These are phyloP conservation scores for Coptodon rendalli DNA, from an alignment of 2,113 vertebrate genomes.

Conservation along the genomic window DNA sequence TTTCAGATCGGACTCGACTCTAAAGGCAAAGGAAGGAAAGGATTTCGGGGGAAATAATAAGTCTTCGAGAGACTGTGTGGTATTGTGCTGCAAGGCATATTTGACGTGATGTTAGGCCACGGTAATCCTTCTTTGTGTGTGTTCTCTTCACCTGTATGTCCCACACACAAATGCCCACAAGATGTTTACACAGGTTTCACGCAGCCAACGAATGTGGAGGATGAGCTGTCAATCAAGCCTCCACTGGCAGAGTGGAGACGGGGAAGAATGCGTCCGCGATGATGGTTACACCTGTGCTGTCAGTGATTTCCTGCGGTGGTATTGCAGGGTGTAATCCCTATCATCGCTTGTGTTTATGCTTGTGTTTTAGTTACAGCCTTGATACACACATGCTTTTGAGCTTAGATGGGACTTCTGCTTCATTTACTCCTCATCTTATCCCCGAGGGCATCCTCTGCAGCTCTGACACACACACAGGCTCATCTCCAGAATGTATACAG, in stretches of 20 bases:
- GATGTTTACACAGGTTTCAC: constrained; percentile 58
- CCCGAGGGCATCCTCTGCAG: constrained; percentile 21
- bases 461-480: constrained; percentile 34
- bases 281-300: constrained; percentile 52
- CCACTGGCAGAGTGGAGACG: neutral
- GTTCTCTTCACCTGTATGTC: constrained; percentile 22
- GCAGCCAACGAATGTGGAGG: constrained; percentile 14
- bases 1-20: neutral
- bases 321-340: constrained; percentile 54
- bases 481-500: constrained; percentile 2
- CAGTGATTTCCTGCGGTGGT: constrained; percentile 43
- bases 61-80: neutral
- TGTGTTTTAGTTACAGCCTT: constrained; percentile 68
- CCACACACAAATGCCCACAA: neutral
- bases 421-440: constrained; percentile 25
- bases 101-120: neutral
- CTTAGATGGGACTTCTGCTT: constrained; percentile 52
- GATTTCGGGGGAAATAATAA: neutral
- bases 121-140: constrained; percentile 26
- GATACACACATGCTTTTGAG: constrained; percentile 45
- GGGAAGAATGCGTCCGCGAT: constrained; percentile 31
- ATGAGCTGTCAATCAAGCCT: constrained; percentile 56
- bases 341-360: constrained; percentile 64
- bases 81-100: constrained; percentile 40
- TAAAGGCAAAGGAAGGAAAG: neutral